Evolutionary conservation across 37 sponge, comb jelly and placozoan genomes (phyloP), one percentile per base, ranked within the genome.

Genomic region (Aplysina aerophoba): DNA sequence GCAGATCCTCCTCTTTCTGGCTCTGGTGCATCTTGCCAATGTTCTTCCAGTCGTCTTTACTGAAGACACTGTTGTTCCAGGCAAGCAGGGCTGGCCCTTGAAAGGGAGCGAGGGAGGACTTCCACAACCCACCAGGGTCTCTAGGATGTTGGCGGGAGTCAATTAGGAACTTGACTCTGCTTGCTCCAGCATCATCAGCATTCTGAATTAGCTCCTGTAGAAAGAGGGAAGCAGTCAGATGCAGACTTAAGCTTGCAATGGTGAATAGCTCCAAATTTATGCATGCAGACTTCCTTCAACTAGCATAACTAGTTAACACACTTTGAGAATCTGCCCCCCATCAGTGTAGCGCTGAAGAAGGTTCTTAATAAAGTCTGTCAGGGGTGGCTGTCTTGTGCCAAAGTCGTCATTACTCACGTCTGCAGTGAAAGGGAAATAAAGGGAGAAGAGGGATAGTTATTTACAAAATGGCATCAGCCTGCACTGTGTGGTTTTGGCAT

Each of bases 151-250:
- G 86, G 21, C 92, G 86, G 28, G 35, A 21, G 77, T 94, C 92
- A 37, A 94, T 53, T 41, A 80, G 61, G 85, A 94, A 94, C 57
- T 82, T 73, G 8, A 94, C 89, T 68, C 22, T 40, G 22, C 54
- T 85, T 0, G 94, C 94, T 39, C 87, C 92, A 68, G 94, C 94
- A 87, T 94, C 94, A 83, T 93, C 94, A 64, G 94, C 94, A 85
- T 93, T 93, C 73, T 93, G 94, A 36, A 93, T 88, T 55, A 93
- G 71, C 83, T 93, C 93, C 93, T 87, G 55, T 66, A 27, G 62
- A 55, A 1, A 28, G 20, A 60, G 36, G 50, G 8, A 44, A 11
- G 50, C 6, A 44, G 50, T 44, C 50, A 8, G 50, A 3, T 44
- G n/a, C n/a, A n/a, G n/a, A n/a, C n/a, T n/a, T n/a, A n/a, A n/a